These are phyloP conservation scores for Brachypodius melanocephalos DNA, from an alignment of 2,113 vertebrate genomes.

Conservation along the genomic window DNA sequence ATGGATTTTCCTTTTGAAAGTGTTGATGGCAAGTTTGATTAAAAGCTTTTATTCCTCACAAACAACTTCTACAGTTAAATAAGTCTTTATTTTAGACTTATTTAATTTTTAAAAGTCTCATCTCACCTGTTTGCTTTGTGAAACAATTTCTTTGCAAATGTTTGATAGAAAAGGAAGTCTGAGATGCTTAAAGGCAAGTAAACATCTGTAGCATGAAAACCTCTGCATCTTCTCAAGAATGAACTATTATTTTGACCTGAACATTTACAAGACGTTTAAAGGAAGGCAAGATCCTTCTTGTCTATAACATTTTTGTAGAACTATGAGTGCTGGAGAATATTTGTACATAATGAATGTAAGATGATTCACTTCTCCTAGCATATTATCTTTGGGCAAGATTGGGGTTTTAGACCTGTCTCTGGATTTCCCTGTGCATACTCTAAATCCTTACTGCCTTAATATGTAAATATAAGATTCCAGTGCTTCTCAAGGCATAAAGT, in stretches of 20 bases:
- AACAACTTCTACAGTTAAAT: slow-evolving; percentile 16
- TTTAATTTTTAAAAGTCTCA: background rate
- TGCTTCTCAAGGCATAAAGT: background rate
- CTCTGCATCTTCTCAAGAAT: background rate
- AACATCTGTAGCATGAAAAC: background rate
- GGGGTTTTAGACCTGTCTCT: background rate
- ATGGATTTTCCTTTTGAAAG: slow-evolving; percentile 48
- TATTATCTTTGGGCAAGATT: background rate
- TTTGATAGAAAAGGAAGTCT: background rate
- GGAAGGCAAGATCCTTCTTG: background rate
- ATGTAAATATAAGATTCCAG: background rate
- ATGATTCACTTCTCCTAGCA: background rate
- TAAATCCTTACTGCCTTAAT: background rate
- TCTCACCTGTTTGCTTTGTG: background rate
- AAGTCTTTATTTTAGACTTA: background rate
- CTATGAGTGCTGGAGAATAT: background rate
- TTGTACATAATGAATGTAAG: background rate
- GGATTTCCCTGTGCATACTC: background rate
- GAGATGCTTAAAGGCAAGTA: background rate
- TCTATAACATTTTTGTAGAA: background rate
- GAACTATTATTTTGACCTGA: background rate
- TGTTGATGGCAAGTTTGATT: slow-evolving; percentile 38
- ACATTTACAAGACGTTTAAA: background rate
- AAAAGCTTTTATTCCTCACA: slow-evolving; percentile 20
- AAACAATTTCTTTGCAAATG: background rate